phyloP scores from a whole-genome alignment of 2,113 vertebrate genomes.

The Menura novaehollandiae region DNA sequence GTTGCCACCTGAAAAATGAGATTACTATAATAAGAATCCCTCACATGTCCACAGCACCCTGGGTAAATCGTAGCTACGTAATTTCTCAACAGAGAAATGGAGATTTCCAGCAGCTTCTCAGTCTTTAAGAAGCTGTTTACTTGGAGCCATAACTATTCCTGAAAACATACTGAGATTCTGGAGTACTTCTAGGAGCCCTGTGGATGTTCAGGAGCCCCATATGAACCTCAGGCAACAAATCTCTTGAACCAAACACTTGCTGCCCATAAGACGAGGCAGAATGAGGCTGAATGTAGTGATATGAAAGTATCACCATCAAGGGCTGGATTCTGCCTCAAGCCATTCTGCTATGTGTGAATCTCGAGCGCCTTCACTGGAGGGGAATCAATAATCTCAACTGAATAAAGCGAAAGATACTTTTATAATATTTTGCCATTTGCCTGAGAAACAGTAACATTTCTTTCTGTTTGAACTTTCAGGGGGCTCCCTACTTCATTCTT shows the following conservation, averaged over 20 bases:
- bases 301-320: not conserved
- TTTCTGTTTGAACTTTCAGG: not conserved
- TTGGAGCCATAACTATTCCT: not conserved
- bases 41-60: not conserved
- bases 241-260: not conserved
- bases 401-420: not conserved
- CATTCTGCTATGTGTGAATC: not conserved
- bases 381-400: not conserved
- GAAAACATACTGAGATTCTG: not conserved
- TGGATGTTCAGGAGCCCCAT: not conserved
- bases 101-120: not conserved
- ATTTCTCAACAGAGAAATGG: not conserved
- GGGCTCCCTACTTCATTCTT: not conserved
- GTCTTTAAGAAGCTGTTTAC: not conserved
- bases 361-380: not conserved
- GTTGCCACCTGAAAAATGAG: not conserved
- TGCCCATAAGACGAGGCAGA: not conserved
- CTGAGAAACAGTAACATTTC: not conserved
- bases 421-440: not conserved
- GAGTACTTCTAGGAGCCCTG: not conserved
- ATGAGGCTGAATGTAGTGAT: not conserved
- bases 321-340: not conserved
- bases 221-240: not conserved
- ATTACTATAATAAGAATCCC: not conserved
- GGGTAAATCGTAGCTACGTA: not conserved